These are phyloP conservation scores for Radopholus similis DNA, from an alignment of 1,140 invertebrate genomes.

Conservation along the genomic window DNA sequence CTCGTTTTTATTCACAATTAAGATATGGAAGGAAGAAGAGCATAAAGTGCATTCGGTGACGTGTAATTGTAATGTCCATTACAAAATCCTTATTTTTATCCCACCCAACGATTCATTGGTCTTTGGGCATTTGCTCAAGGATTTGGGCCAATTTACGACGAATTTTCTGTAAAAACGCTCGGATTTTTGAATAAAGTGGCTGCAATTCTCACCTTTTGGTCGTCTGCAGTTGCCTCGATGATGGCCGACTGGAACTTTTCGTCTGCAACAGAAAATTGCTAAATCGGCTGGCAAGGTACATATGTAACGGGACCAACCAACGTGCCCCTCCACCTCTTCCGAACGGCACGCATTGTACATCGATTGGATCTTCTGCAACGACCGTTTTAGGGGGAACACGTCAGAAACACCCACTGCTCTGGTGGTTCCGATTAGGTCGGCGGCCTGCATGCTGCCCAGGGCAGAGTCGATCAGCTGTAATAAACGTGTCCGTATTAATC, in stretches of 20 bases:
- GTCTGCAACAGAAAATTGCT: background rate
- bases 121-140: conserved; percentile 1
- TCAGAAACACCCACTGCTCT: background rate
- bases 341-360: conserved; percentile 6
- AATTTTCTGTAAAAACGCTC: background rate
- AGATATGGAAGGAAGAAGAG: too few species aligned
- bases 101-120: too few species aligned
- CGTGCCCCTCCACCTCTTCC: background rate
- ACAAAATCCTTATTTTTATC: too few species aligned
- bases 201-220: conserved; percentile 7
- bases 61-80: too few species aligned
- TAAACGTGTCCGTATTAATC: background rate
- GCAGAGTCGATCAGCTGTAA: background rate
- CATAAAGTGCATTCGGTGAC: too few species aligned
- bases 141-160: background rate
- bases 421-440: too few species aligned
- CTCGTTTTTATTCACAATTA: too few species aligned
- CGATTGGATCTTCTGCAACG: background rate
- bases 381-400: too few species aligned
- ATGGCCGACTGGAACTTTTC: conserved; percentile 17
- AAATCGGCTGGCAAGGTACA: background rate
- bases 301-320: background rate
- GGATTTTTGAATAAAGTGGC: background rate
- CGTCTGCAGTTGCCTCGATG: conserved; percentile 10
- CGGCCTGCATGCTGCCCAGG: too few species aligned